A percentile compares a stretch with the other conserved stretches of the same genome.
These are phyloP conservation scores for Rhadina sibilatrix DNA, from an alignment of 2,113 vertebrate genomes.

Conservation along the genomic window DNA sequence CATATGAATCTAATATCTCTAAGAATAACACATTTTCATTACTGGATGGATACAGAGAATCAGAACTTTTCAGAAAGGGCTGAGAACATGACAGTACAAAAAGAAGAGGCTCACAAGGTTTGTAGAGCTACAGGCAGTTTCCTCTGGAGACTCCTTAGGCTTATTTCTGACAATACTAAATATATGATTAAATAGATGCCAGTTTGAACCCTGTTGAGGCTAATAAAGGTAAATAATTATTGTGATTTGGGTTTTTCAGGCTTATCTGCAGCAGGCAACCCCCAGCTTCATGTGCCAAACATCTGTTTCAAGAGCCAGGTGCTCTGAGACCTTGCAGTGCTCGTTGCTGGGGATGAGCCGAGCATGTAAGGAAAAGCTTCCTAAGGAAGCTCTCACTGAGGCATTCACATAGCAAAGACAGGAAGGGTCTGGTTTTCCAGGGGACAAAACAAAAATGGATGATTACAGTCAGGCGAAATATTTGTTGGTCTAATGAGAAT, in stretches of 20 bases:
- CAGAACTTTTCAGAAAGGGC: neutral
- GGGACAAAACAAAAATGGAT: neutral
- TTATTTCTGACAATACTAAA: neutral
- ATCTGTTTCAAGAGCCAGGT: conserved; percentile 8
- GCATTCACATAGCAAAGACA: neutral
- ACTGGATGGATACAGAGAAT: neutral
- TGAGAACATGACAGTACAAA: neutral
- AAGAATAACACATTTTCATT: conserved; percentile 16
- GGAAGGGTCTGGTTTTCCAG: neutral
- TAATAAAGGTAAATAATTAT: conserved; percentile 43
- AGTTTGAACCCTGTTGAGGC: conserved; percentile 13
- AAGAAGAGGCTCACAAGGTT: neutral
- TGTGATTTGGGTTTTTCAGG: conserved; percentile 25
- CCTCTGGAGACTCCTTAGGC: neutral
- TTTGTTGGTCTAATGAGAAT: neutral
- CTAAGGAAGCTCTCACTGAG: neutral
- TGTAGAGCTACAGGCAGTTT: neutral
- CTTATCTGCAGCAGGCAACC: neutral
- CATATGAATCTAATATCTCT: neutral
- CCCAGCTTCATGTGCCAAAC: neutral
- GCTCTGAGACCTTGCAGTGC: neutral
- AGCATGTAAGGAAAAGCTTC: neutral
- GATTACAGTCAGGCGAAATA: neutral
- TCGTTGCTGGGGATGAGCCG: neutral
- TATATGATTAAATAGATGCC: conserved; percentile 8